Percentiles rank a stretch among this genome's conserved stretches.
These are phyloP conservation scores for Meghimatium bilineatum DNA, from an alignment of 2,888 invertebrate genomes.

Conservation along the genomic window DNA sequence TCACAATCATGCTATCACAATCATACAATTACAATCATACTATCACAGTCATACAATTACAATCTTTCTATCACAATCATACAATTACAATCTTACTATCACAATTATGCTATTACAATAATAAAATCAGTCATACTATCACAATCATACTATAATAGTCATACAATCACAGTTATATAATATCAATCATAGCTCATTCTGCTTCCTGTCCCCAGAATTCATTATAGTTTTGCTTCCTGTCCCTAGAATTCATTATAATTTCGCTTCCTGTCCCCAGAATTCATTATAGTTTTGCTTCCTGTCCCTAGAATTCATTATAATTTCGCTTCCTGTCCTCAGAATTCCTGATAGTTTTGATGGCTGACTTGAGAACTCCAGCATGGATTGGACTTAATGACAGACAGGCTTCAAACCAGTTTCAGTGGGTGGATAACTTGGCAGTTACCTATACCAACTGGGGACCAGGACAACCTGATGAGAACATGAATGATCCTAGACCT, in stretches of 20 bases:
- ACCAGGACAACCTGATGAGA: conserved; percentile 58
- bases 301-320: too few species aligned
- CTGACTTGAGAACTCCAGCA: conserved; percentile 47
- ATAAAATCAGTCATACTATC: too few species aligned
- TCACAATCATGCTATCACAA: too few species aligned
- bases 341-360: conserved; percentile 59
- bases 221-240: neutral
- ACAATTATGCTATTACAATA: too few species aligned
- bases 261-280: neutral
- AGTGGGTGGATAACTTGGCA: conserved; percentile 62
- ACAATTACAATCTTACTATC: too few species aligned
- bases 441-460: conserved; percentile 66
- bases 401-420: conserved; percentile 53
- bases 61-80: too few species aligned
- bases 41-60: too few species aligned
- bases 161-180: too few species aligned
- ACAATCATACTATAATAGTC: too few species aligned
- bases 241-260: too few species aligned
- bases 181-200: too few species aligned
- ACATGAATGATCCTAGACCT: conserved; percentile 39
- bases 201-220: neutral
- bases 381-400: conserved; percentile 67
- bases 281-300: neutral
- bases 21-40: too few species aligned
- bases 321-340: conserved; percentile 16